phyloP scores from a whole-genome alignment of 1,140 invertebrate species.

The Drosophila suzukii region DNA sequence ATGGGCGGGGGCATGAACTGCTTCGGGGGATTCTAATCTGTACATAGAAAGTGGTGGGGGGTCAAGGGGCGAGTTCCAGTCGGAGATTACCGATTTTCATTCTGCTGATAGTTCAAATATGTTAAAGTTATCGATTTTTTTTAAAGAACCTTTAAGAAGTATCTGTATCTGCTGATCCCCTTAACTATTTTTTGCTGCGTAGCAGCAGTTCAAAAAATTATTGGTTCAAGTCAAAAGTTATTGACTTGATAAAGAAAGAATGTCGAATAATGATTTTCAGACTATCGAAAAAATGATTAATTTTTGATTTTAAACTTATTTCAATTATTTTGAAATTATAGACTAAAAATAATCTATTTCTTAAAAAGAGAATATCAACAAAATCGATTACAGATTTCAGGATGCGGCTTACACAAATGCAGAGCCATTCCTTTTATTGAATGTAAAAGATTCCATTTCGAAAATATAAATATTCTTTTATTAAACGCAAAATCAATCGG shows the following conservation, averaged over 20 bases:
- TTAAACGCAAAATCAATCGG: too few relatives aligned
- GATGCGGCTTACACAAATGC: too few relatives aligned
- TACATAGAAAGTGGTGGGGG: slow-evolving; percentile 28
- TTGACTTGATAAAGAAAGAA: background rate
- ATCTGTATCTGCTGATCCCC: background rate
- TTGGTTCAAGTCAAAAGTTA: background rate
- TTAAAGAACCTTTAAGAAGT: too few relatives aligned
- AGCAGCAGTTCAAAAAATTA: too few relatives aligned
- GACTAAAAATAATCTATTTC: background rate
- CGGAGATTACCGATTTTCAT: background rate
- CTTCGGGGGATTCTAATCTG: slow-evolving; percentile 26
- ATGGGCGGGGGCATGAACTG: slow-evolving; percentile 18
- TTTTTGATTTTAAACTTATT: background rate
- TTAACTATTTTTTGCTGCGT: too few relatives aligned
- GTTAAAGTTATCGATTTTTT: background rate
- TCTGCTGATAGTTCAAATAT: too few relatives aligned
- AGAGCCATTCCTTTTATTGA: too few relatives aligned
- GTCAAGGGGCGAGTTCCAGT: background rate
- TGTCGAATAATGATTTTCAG: background rate
- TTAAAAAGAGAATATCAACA: background rate
- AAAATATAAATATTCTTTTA: too few relatives aligned
- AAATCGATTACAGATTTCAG: background rate
- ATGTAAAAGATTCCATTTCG: background rate
- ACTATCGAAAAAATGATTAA: too few relatives aligned
- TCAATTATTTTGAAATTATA: background rate